Percentiles rank a stretch among this genome's conserved stretches.
Conservation (phyloP, 2,888 invertebrate species). For the Pachycephus smyrnensis region DNA sequence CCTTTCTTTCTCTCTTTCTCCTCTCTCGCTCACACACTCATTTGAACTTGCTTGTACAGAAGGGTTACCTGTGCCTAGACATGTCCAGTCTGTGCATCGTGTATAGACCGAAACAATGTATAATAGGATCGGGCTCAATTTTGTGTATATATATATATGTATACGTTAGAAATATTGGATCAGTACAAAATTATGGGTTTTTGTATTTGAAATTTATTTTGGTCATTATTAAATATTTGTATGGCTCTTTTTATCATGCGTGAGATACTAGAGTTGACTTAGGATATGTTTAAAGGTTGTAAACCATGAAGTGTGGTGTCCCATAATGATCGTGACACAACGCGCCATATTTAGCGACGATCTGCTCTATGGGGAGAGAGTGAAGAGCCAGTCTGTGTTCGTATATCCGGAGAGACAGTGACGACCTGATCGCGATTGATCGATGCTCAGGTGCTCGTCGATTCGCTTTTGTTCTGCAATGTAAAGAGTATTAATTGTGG, state of each 20-base stretch:
- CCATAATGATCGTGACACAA: background rate
- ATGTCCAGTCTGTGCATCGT: too few relatives aligned
- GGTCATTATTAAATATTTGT: background rate
- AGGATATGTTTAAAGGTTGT: background rate
- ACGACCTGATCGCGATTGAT: background rate
- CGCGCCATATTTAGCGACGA: constrained; percentile 54
- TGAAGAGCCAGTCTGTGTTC: constrained; percentile 12
- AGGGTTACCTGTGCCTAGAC: background rate
- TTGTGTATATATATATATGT: background rate
- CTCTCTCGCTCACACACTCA: constrained; percentile 20
- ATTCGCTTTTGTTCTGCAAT: background rate
- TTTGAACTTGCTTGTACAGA: background rate
- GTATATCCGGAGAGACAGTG: background rate
- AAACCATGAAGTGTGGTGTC: background rate
- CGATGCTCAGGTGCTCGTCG: background rate
- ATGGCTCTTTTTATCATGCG: background rate
- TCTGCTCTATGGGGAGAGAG: constrained; percentile 28
- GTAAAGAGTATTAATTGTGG: background rate
- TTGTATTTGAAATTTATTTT: background rate
- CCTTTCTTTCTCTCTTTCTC: background rate
- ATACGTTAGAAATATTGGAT: too few relatives aligned
- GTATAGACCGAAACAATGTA: too few relatives aligned
- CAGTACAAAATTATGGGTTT: background rate
- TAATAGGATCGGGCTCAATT: background rate
- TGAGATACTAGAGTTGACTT: background rate